Evolutionary conservation across 2,113 vertebrate genomes (phyloP).

Genomic region (Acanthochromis polyacanthus): DNA sequence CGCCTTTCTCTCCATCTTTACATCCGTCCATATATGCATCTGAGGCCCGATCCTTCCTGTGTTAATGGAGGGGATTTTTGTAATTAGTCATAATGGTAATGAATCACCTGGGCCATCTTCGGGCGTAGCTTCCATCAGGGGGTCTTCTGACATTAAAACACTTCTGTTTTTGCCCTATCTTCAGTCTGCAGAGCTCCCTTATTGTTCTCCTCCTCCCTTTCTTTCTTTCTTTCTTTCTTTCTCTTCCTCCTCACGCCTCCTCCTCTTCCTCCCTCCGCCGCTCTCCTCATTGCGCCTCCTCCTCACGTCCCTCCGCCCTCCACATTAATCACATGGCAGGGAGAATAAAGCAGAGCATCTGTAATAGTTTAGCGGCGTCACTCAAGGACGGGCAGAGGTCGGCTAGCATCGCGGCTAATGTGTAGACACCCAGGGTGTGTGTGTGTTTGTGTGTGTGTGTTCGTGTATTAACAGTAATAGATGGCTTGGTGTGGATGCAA

Average conservation of each 20-base stretch:
- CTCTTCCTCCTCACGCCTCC: conserved; percentile 53
- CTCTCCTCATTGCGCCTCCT: conserved; percentile 67
- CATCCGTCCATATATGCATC: not conserved
- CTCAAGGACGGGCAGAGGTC: conserved; percentile 78
- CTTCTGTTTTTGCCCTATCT: conserved; percentile 13
- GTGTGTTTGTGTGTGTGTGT: conserved; percentile 38
- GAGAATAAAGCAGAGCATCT: conserved; percentile 76
- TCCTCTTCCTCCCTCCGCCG: conserved; percentile 19
- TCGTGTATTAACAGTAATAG: conserved; percentile 77
- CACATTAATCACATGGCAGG: conserved; percentile 79
- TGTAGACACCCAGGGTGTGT: conserved; percentile 17
- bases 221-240: conserved; percentile 3
- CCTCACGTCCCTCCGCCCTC: conserved; percentile 68
- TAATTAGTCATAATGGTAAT: conserved; percentile 14
- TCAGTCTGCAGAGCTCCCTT: conserved; percentile 27
- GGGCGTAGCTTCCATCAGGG: not conserved
- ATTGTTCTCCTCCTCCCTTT: conserved; percentile 20
- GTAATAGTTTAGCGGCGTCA: conserved; percentile 77
- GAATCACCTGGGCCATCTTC: conserved; percentile 15
- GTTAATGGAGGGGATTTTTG: conserved; percentile 35
- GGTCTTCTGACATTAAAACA: not conserved
- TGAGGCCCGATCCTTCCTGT: not conserved
- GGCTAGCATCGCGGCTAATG: conserved; percentile 48
- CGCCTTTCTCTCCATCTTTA: not conserved
- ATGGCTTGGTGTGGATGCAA: conserved; percentile 78